Conservation (phyloP, 2,113 vertebrate genomes). For the Spilogale gracilis region DNA sequence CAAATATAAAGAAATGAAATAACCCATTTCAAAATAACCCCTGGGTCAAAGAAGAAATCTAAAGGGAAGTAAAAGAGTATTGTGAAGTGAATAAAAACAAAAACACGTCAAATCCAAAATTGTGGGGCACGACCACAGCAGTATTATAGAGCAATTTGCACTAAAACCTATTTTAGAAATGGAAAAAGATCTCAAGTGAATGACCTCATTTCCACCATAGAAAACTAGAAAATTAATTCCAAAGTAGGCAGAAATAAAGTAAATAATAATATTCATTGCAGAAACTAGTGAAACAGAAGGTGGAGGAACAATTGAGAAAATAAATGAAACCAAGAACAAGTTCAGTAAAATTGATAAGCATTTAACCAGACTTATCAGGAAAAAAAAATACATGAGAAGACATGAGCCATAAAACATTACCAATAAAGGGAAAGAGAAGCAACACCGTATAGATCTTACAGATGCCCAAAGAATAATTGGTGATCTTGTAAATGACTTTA, state of each 20-base stretch:
- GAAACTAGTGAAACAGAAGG: background rate
- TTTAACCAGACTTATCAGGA: background rate
- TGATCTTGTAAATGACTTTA: background rate
- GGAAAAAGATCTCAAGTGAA: background rate
- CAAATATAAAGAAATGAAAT: background rate
- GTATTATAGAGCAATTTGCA: background rate
- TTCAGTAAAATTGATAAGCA: background rate
- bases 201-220: background rate
- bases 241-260: background rate
- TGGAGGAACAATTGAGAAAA: background rate
- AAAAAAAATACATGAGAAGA: background rate
- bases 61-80: background rate
- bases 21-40: background rate
- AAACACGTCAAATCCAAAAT: background rate
- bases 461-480: background rate
- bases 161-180: background rate
- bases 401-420: background rate
- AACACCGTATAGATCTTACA: background rate
- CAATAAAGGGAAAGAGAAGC: background rate
- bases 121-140: background rate
- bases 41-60: background rate
- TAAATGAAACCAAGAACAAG: background rate
- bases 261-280: background rate
- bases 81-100: background rate
- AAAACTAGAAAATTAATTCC: background rate